phyloP scores from a whole-genome alignment of 2,888 invertebrate genomes.

The Eledone cirrhosa region DNA sequence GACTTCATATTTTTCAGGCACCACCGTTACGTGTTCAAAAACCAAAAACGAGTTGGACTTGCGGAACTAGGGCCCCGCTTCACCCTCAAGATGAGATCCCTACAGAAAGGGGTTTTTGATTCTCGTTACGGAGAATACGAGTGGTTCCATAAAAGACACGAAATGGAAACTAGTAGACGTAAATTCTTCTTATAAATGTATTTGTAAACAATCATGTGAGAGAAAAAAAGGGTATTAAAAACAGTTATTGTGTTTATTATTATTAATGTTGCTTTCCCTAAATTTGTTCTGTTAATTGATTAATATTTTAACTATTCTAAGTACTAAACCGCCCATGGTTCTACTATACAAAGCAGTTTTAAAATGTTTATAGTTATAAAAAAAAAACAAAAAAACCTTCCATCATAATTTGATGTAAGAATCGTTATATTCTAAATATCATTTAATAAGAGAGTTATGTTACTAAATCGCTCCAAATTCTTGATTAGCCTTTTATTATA shows the following conservation, averaged over 20 bases:
- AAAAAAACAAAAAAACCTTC: background rate
- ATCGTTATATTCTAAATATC: too few relatives aligned
- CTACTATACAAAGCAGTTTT: too few relatives aligned
- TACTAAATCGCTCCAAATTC: too few relatives aligned
- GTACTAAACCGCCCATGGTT: too few relatives aligned
- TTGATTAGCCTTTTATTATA: too few relatives aligned
- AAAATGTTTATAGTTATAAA: too few relatives aligned
- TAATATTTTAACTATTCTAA: too few relatives aligned
- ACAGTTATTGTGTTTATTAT: too few relatives aligned
- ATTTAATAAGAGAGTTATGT: too few relatives aligned
- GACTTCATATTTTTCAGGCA: slow-evolving; percentile 99
- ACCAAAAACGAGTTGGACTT: slow-evolving; percentile 75
- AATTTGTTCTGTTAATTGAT: too few relatives aligned
- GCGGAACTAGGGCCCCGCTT: slow-evolving; percentile 97
- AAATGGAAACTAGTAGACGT: slow-evolving; percentile 91
- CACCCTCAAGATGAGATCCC: slow-evolving; percentile 87
- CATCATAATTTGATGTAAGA: background rate
- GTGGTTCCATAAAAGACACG: slow-evolving; percentile 88
- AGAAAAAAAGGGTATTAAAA: too few relatives aligned
- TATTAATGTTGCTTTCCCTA: too few relatives aligned
- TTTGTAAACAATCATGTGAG: background rate
- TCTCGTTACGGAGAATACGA: slow-evolving; percentile 96
- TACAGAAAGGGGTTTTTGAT: slow-evolving; percentile 97
- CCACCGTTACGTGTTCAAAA: slow-evolving; percentile 72
- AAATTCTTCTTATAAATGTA: slow-evolving; percentile 83